Evolutionary conservation across 2,113 vertebrate genomes (phyloP).

Genomic region (Cinclus cinclus): DNA sequence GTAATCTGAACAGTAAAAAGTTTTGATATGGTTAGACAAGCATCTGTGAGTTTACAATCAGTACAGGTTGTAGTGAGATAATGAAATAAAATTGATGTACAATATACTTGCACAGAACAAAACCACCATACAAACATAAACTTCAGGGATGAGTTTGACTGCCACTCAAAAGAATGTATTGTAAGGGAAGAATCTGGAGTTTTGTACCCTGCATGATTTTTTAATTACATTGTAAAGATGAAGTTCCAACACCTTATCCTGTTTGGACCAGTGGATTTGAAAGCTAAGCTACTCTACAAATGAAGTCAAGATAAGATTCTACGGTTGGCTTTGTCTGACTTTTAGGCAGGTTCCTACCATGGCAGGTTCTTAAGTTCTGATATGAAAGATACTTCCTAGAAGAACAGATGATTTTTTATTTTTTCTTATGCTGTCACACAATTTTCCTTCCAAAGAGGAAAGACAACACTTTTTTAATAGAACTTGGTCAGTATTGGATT

Average conservation of each 20-base stretch:
- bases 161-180: neutral
- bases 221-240: neutral
- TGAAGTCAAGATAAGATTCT: neutral
- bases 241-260: neutral
- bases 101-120: neutral
- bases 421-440: rapidly evolving
- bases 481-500: neutral
- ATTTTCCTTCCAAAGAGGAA: neutral
- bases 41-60: constrained; percentile 41
- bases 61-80: constrained; percentile 21
- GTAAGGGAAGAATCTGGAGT: neutral
- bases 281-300: neutral
- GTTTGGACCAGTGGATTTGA: neutral
- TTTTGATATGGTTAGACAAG: constrained; percentile 51
- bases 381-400: neutral
- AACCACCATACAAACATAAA: neutral
- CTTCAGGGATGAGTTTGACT: neutral
- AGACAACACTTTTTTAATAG: neutral
- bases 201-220: neutral
- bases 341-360: neutral
- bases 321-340: neutral
- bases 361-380: neutral
- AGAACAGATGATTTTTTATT: neutral
- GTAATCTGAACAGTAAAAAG: constrained; percentile 22
- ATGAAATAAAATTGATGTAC: constrained; percentile 33